phyloP scores from a whole-genome alignment of 1,140 invertebrate genomes.

The Bombus confusus region DNA sequence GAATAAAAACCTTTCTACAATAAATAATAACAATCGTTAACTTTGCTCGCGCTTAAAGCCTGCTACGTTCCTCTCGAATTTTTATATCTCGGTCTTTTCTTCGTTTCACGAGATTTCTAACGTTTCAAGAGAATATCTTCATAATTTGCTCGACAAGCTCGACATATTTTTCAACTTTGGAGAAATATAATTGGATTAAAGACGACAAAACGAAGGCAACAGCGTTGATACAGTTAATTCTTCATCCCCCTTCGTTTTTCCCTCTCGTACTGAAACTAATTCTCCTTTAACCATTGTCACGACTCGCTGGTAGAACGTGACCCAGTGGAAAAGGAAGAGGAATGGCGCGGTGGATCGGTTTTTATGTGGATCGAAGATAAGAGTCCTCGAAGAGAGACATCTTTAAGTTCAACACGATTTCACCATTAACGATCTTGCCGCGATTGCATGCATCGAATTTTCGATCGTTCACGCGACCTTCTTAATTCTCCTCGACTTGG shows the following conservation, averaged over 20 bases:
- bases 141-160: no score
- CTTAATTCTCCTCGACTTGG: neutral
- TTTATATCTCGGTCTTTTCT: no score
- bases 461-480: neutral
- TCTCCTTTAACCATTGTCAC: neutral
- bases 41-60: no score
- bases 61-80: no score
- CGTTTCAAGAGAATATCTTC: no score
- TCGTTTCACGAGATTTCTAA: no score
- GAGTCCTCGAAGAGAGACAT: conserved; percentile 1
- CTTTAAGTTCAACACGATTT: conserved; percentile 45
- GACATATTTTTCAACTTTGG: no score
- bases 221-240: neutral
- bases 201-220: no score
- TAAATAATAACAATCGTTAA: no score
- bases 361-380: neutral
- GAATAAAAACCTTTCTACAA: no score
- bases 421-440: conserved; percentile 25
- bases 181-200: no score
- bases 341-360: neutral
- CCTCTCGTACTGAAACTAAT: neutral
- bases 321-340: neutral
- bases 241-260: neutral
- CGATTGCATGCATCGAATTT: conserved; percentile 21
- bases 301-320: neutral